Evolutionary conservation across 2,113 vertebrate species (phyloP).

Genomic region (Prochilodus magdalenae): DNA sequence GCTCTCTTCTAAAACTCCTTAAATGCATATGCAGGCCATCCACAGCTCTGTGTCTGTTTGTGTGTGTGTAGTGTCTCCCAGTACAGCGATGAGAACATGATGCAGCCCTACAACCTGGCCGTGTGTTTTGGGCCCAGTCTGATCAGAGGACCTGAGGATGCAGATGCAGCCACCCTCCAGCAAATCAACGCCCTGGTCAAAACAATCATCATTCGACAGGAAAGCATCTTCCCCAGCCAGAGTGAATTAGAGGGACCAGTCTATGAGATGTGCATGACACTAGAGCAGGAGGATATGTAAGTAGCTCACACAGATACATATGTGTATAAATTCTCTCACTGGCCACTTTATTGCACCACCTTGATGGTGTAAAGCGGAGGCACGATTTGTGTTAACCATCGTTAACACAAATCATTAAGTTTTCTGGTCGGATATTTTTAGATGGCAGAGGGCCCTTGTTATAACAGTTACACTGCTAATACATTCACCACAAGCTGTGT

Average conservation of each 20-base stretch:
- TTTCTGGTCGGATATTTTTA: not conserved
- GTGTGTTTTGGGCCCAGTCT: constrained; percentile 89
- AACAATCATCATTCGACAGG: constrained; percentile 81
- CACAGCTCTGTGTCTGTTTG: not conserved
- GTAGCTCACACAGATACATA: not conserved
- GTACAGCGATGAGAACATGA: constrained; percentile 92
- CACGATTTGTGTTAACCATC: not conserved
- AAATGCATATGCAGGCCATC: not conserved
- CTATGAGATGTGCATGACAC: constrained; percentile 84
- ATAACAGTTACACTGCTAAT: too few relatives aligned
- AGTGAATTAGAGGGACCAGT: constrained; percentile 72
- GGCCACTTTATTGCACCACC: not conserved
- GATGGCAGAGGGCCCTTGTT: too few relatives aligned
- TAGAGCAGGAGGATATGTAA: constrained; percentile 76
- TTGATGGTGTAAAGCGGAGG: not conserved
- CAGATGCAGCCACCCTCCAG: constrained; percentile 82
- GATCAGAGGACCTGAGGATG: constrained; percentile 72
- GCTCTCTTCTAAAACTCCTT: not conserved
- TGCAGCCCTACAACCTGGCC: constrained; percentile 88
- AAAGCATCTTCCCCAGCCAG: constrained; percentile 79
- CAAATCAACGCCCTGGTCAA: constrained; percentile 86
- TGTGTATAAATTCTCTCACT: not conserved
- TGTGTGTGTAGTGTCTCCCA: constrained; percentile 77
- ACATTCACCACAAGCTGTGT: too few relatives aligned
- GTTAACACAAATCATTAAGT: too few relatives aligned